Base-by-base conservation (phyloP, 2,888 invertebrate genomes). In the Eupithecia abbreviata region DNA sequence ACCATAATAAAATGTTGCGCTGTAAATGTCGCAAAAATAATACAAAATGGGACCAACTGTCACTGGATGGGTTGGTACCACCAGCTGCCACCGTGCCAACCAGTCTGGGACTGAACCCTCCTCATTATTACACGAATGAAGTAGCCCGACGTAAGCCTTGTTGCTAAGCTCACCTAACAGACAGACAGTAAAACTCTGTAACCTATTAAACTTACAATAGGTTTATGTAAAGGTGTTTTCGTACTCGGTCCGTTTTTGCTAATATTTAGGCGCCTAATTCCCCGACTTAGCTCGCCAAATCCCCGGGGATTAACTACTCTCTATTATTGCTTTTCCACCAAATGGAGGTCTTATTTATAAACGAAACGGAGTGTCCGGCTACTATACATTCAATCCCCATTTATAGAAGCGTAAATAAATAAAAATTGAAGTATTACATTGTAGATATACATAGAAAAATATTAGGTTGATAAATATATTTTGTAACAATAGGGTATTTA, bases 281-380 rank as follows among this genome's bases (percentile, higher is more conserved):
- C 62, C 49, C 62, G 51, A 42, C 71, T 74, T 30, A 74, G 49
- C 47, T 65, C 15, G 18, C 42, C 49, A 51, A 74, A 75, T 71
- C 75, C 71, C 30, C 7, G 7, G 51, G 71, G 1, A 75, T 75
- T 71, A 75, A 5, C 5, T 41, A 71, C 65, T 49, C 70, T 45
- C 42, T 67, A 12, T 71, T 75, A 75, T 75, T 75, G 71, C 75
- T 75, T 71, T 71, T 55, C 13, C 18, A 13, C 49, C 62, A 62
- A 62, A 13, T 15, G 9, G 41, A 45, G 30, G 13, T 66, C 58
- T 43, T 15, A 18, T 68, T 45, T 42, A n/a, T 68, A 45, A 43
- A 45, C 45, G 2, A 68, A 68, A 62, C 30, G 18, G 10, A 18
- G 62, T 30, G 30, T 62, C 3, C 12, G 18, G 30, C n/a, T 15